These are phyloP conservation scores for Limnothrissa miodon DNA, from an alignment of 2,113 vertebrate genomes.

Conservation along the genomic window DNA sequence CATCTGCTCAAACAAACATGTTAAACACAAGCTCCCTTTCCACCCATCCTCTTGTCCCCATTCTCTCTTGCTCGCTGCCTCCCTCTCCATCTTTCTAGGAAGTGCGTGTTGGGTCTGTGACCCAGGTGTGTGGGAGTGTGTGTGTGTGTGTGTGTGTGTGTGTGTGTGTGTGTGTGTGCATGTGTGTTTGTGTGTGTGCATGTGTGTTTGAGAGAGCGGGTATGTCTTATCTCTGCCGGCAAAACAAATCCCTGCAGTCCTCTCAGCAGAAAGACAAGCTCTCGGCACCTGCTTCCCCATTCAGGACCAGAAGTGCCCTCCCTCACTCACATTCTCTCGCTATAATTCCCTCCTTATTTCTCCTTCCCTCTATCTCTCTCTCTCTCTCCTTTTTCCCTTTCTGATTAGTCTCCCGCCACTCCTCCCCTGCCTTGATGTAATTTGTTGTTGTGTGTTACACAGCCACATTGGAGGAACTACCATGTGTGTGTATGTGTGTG, in stretches of 20 bases:
- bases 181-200: background rate
- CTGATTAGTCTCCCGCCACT: background rate
- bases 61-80: background rate
- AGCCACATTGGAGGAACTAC: background rate
- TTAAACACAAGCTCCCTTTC: background rate
- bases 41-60: background rate
- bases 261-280: background rate
- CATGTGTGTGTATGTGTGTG: background rate
- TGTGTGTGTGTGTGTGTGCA: background rate
- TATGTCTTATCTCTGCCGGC: background rate
- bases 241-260: background rate
- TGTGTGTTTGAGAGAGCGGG: background rate
- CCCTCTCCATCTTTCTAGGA: background rate
- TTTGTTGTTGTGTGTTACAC: constrained; percentile 18
- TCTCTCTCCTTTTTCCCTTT: background rate
- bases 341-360: background rate
- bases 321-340: background rate
- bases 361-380: background rate
- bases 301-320: background rate
- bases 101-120: background rate
- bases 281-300: background rate
- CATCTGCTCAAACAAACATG: background rate
- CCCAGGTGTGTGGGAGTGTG: background rate
- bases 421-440: constrained; percentile 15
- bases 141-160: background rate